phyloP scores from a whole-genome alignment of 2,888 invertebrate species.

The Tupiocoris notatus region DNA sequence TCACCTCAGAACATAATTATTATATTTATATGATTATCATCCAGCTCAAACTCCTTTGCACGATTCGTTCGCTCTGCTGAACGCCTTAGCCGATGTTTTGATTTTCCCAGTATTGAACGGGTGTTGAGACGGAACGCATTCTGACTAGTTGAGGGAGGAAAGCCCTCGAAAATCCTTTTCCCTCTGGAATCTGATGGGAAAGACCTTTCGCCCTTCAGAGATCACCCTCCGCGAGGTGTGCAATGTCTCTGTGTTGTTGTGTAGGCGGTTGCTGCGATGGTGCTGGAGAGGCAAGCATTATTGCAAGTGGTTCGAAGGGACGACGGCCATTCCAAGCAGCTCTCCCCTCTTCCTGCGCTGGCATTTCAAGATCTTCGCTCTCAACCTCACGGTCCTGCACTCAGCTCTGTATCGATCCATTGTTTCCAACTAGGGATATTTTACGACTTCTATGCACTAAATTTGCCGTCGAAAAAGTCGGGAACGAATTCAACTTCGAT shows the following conservation, averaged over 20 bases:
- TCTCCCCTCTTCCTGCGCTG: conserved; percentile 7
- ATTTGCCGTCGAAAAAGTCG: too few species aligned
- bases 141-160: not conserved
- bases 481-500: too few species aligned
- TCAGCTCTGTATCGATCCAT: conserved; percentile 29
- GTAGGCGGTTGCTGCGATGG: not conserved
- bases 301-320: conserved; percentile 5
- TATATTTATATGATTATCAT: too few species aligned
- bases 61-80: too few species aligned
- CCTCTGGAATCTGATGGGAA: not conserved
- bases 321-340: conserved; percentile 37
- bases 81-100: not conserved
- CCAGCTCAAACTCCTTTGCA: too few species aligned
- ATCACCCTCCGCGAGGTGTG: not conserved
- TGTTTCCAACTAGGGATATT: not conserved
- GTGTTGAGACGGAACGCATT: not conserved
- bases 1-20: too few species aligned
- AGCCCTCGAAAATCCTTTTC: not conserved
- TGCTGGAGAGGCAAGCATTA: conserved; percentile 18
- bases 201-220: not conserved
- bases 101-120: not conserved
- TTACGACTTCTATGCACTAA: not conserved
- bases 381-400: not conserved
- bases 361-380: conserved; percentile 15
- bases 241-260: too few species aligned